Conservation (phyloP, 2,888 invertebrate genomes). For the Ormia ochracea region DNA sequence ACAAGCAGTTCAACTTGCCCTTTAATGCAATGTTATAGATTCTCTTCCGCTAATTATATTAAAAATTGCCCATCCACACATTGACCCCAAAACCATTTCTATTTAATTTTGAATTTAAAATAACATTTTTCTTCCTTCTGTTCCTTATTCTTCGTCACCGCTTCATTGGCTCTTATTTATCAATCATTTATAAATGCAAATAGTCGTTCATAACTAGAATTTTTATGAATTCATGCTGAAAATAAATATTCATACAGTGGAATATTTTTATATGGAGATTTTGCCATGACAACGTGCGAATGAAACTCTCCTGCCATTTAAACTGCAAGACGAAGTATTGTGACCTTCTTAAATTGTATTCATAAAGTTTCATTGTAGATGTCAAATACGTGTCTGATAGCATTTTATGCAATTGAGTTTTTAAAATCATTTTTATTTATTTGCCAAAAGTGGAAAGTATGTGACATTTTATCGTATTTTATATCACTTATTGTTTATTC, state of each 20-base stretch:
- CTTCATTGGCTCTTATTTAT: conserved; percentile 25
- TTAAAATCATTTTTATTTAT: background rate
- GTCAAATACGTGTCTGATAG: conserved; percentile 53
- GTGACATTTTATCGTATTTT: background rate
- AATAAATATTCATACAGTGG: background rate
- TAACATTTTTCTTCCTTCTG: background rate
- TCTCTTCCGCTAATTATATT: too few relatives aligned
- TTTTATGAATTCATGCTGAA: conserved; percentile 33
- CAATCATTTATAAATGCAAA: conserved; percentile 33
- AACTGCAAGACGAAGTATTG: conserved; percentile 5
- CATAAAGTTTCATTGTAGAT: conserved; percentile 35
- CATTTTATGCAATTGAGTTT: conserved; percentile 39
- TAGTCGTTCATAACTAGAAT: background rate
- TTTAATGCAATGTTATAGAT: too few relatives aligned
- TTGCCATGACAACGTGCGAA: conserved; percentile 9
- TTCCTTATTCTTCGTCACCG: background rate
- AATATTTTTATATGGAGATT: background rate
- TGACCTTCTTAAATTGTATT: conserved; percentile 34
- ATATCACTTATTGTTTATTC: background rate
- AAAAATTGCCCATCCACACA: too few relatives aligned
- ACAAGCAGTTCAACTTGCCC: too few relatives aligned
- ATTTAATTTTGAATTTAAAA: background rate
- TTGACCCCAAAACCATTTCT: too few relatives aligned
- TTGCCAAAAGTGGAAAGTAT: background rate
- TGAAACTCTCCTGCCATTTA: background rate